A percentile compares a stretch with the other conserved stretches of the same genome.
Conservation (phyloP, 2,113 vertebrate species). For the Pangasianodon gigas region DNA sequence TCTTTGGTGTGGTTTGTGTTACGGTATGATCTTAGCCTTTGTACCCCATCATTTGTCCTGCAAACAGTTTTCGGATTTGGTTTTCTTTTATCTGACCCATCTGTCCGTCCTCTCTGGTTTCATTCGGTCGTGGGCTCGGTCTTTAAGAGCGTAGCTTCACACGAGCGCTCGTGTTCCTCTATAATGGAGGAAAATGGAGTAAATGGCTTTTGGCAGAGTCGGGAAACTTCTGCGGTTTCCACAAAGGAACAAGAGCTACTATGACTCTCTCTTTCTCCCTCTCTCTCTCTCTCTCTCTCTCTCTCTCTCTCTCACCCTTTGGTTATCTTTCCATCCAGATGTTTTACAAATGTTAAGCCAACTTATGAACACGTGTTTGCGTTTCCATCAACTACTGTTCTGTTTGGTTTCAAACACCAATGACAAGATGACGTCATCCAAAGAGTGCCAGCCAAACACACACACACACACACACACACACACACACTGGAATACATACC, state of each 20-base stretch:
- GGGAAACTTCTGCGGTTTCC: slow-evolving; percentile 1
- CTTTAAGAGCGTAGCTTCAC: not conserved
- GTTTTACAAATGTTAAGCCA: not conserved
- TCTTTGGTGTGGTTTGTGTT: slow-evolving; percentile 32
- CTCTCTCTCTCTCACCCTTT: not conserved
- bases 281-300: not conserved
- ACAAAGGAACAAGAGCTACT: not conserved
- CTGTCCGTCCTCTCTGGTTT: slow-evolving; percentile 34
- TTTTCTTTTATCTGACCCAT: slow-evolving; percentile 32
- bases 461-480: slow-evolving; percentile 17
- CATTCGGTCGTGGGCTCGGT: not conserved
- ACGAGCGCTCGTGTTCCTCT: slow-evolving; percentile 8
- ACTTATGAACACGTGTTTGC: not conserved
- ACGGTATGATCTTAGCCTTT: slow-evolving; percentile 16
- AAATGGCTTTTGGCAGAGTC: not conserved
- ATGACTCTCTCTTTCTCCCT: not conserved
- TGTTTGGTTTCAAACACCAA: not conserved
- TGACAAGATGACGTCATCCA: not conserved
- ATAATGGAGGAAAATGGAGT: slow-evolving; percentile 2
- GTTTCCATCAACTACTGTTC: not conserved
- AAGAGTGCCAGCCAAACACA: not conserved
- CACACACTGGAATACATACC: not conserved
- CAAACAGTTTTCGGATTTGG: slow-evolving; percentile 30
- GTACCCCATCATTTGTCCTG: slow-evolving; percentile 30
- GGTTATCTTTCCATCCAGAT: not conserved